Evolutionary conservation across 2,888 invertebrate species (phyloP), one percentile per base, ranked within the genome.

Genomic region (Alviniconcha strummeri): DNA sequence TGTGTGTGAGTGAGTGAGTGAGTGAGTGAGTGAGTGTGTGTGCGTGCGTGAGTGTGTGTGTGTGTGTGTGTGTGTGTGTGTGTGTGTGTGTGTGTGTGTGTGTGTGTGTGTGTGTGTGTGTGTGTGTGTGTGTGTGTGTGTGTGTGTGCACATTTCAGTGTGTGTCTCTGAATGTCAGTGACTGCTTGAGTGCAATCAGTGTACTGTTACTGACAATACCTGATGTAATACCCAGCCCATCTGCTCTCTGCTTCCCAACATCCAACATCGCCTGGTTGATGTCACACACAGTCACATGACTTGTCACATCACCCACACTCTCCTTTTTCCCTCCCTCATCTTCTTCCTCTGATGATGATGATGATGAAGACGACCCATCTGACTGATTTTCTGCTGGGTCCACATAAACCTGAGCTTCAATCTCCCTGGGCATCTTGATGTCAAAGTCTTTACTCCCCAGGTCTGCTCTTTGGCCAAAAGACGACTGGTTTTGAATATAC

Each of bases 231-330:
- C 96, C 96, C 80, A 95, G 94, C 80, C 95, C 95, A 82, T 91
- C 84, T 0, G 98, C 97, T 91, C 97, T 95, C 67, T 94, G 92
- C 94, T 96, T 95, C 2, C 99, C 99, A 8, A 98, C 98, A 90
- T 98, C 96, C 80, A 99, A 93, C 99, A 99, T 99, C 85, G 96
- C 96, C 88, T 96, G 95, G 90, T 95, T 99, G 87, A 99, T 98
- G 94, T 99, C 99, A 89, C 96, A 94, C 6, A 95, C 94, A 17
- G 94, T 94, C 52, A 95, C 94, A 86, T 91, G 90, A 78, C 80
- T 86, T 36, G 82, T 79, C 5, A 72, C 71, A 11, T 7, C 8
- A 64, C 83, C 85, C 54, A 13, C 52, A 54, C 36, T 54, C 56
- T 11, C 9, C 19, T n/a, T 80, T 4, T 84, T 74, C 54, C 74